Conservation (phyloP, 2,888 invertebrate species). For the Pheosia tremula region DNA sequence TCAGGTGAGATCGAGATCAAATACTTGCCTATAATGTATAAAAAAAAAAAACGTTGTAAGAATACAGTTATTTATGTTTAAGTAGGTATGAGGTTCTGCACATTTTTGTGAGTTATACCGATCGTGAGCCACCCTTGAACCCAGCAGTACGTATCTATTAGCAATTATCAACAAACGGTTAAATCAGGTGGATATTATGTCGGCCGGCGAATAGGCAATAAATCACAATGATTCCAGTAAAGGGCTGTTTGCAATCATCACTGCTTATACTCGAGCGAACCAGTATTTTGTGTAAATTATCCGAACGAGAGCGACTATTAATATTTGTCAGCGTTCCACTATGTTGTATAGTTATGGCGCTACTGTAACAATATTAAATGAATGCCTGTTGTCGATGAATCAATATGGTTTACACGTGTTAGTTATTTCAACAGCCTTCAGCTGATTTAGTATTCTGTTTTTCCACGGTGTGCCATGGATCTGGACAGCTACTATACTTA, state of each 20-base stretch:
- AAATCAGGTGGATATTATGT: conserved; percentile 45
- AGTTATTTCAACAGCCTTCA: not conserved
- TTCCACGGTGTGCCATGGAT: no score
- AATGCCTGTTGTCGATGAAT: conserved; percentile 20
- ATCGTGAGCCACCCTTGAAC: conserved; percentile 49
- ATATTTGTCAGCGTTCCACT: conserved; percentile 35
- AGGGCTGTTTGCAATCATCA: conserved; percentile 39
- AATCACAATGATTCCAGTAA: conserved; percentile 44
- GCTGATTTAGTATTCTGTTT: not conserved
- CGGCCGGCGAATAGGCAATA: conserved; percentile 33
- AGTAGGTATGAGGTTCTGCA: conserved; percentile 12
- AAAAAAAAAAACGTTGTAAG: no score
- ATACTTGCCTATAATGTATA: no score
- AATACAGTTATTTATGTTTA: not conserved
- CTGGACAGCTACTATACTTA: no score
- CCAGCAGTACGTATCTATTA: conserved; percentile 56
- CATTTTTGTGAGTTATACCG: conserved; percentile 50
- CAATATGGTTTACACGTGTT: not conserved
- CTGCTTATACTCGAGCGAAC: conserved; percentile 26
- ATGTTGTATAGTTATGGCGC: conserved; percentile 10
- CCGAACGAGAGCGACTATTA: conserved; percentile 29
- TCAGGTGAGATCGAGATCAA: no score
- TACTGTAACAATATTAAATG: conserved; percentile 25
- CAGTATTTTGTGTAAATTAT: conserved; percentile 22
- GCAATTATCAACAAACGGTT: conserved; percentile 55